These are phyloP conservation scores for Hydraecia micacea DNA, from an alignment of 2,888 invertebrate genomes.

Conservation along the genomic window DNA sequence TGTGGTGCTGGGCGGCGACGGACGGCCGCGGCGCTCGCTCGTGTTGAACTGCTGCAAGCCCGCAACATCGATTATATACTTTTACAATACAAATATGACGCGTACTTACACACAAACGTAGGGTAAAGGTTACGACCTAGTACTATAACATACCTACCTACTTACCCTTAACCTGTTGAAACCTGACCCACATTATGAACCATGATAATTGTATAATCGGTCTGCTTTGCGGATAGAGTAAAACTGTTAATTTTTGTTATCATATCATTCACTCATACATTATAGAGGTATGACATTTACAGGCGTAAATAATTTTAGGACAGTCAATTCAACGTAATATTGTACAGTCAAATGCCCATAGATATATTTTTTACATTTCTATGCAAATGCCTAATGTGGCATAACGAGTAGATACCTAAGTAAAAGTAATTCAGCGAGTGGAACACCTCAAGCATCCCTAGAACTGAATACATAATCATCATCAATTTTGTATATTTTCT, in stretches of 20 bases:
- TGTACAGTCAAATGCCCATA: background rate
- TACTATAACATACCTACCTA: background rate
- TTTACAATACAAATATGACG: background rate
- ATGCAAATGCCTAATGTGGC: too few relatives aligned
- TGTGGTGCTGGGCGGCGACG: slow-evolving; percentile 77
- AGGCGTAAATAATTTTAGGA: background rate
- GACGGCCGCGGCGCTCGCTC: slow-evolving; percentile 94
- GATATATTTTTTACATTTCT: too few relatives aligned
- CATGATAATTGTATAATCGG: background rate
- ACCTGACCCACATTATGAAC: background rate
- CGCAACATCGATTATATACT: slow-evolving; percentile 24
- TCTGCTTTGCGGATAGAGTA: background rate
- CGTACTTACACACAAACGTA: background rate
- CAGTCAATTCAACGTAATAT: background rate
- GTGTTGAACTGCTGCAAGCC: slow-evolving; percentile 95
- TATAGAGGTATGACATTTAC: background rate
- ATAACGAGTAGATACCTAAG: background rate
- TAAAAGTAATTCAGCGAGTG: background rate
- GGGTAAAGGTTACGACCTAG: background rate
- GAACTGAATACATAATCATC: background rate
- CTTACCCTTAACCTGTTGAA: background rate
- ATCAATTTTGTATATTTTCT: background rate
- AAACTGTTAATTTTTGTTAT: background rate
- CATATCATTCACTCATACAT: background rate
- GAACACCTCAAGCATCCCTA: background rate